phyloP scores from a whole-genome alignment of 2,113 vertebrate species.

The Lampris megalopsis region DNA sequence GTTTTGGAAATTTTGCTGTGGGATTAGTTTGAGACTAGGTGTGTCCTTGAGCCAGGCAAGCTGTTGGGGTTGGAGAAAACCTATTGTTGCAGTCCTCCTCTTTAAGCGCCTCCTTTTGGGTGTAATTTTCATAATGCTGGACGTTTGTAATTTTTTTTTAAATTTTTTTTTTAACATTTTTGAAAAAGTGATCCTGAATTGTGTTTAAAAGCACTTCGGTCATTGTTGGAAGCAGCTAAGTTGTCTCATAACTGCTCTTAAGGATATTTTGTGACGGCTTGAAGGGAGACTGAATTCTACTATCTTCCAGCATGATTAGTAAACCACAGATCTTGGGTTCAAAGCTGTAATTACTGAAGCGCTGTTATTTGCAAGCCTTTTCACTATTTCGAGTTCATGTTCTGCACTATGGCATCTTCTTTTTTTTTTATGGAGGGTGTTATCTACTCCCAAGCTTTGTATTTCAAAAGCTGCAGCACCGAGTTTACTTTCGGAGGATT shows the following conservation, averaged over 20 bases:
- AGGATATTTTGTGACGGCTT: slow-evolving; percentile 27
- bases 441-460: background rate
- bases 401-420: background rate
- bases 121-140: slow-evolving; percentile 22
- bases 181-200: slow-evolving; percentile 26
- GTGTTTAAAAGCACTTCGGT: slow-evolving; percentile 49
- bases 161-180: background rate
- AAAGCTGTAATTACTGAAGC: slow-evolving; percentile 47
- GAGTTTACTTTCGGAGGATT: background rate
- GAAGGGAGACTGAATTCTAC: slow-evolving; percentile 8
- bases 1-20: slow-evolving; percentile 25
- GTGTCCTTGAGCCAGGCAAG: slow-evolving; percentile 8
- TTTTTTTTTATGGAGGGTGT: slow-evolving; percentile 5
- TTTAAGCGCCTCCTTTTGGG: slow-evolving; percentile 9
- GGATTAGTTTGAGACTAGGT: slow-evolving; percentile 45
- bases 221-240: slow-evolving; percentile 37
- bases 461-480: too few relatives aligned
- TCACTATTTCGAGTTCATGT: slow-evolving; percentile 1
- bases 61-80: slow-evolving; percentile 58
- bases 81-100: slow-evolving; percentile 53
- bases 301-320: slow-evolving; percentile 1
- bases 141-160: background rate
- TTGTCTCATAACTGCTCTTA: slow-evolving; percentile 46
- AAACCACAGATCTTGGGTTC: slow-evolving; percentile 19
- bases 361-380: slow-evolving; percentile 36